These are phyloP conservation scores for Drepana falcataria DNA, from an alignment of 2,888 invertebrate genomes.

Conservation along the genomic window DNA sequence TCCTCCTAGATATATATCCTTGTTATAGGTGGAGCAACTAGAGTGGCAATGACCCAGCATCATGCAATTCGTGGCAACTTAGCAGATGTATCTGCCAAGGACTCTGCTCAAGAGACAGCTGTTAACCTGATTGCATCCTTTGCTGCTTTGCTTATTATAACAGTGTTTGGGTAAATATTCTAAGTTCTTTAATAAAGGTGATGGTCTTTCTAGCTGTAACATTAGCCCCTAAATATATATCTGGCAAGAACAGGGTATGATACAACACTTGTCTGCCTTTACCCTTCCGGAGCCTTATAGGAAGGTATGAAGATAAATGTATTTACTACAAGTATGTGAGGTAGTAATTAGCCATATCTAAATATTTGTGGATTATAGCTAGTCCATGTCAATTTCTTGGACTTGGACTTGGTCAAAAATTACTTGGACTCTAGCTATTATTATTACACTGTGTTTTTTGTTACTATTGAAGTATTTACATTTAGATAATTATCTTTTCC, in stretches of 20 bases:
- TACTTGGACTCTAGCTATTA: no score
- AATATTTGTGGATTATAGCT: no score
- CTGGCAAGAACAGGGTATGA: no score
- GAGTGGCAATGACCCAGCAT: slow-evolving; percentile 95
- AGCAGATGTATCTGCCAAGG: slow-evolving; percentile 96
- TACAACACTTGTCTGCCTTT: no score
- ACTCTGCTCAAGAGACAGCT: slow-evolving; percentile 97
- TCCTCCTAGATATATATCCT: background rate
- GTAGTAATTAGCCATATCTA: no score
- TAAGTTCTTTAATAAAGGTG: no score
- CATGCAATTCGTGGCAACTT: slow-evolving; percentile 93
- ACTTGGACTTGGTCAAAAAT: slow-evolving; percentile 10
- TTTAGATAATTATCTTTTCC: slow-evolving; percentile 16
- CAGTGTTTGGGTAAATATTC: slow-evolving; percentile 75
- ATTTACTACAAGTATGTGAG: no score
- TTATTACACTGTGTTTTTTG: background rate
- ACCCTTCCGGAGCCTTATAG: no score
- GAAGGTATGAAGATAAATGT: no score
- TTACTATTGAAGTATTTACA: background rate
- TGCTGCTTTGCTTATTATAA: slow-evolving; percentile 86
- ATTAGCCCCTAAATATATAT: no score
- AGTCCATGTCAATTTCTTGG: no score
- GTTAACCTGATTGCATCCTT: slow-evolving; percentile 94
- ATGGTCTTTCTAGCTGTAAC: no score
- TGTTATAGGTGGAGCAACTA: slow-evolving; percentile 88